Conservation (phyloP, 2,888 invertebrate species). For the Crepidodera aurea region DNA sequence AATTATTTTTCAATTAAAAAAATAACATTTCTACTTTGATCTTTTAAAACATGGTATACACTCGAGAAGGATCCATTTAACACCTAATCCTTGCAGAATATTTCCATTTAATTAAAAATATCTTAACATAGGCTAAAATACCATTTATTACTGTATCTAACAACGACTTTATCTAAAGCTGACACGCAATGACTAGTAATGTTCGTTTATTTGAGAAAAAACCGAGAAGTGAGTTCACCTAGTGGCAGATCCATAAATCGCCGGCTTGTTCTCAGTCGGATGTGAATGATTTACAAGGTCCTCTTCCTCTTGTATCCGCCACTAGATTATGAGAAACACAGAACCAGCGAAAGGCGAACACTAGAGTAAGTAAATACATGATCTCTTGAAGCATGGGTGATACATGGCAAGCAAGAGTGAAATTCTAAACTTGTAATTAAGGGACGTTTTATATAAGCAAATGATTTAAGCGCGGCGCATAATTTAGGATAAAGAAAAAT, state of each 20-base stretch:
- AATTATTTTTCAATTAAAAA: too few relatives aligned
- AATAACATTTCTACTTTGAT: too few relatives aligned
- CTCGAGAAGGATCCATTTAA: too few relatives aligned
- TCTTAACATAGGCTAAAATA: too few relatives aligned
- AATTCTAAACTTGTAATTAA: background rate
- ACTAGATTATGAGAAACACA: slow-evolving; percentile 42
- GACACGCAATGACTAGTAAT: slow-evolving; percentile 8
- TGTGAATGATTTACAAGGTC: slow-evolving; percentile 55
- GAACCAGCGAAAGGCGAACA: slow-evolving; percentile 11
- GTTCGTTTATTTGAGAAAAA: slow-evolving; percentile 24
- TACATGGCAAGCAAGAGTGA: background rate
- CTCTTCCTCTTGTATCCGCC: slow-evolving; percentile 48
- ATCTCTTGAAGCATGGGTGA: slow-evolving; percentile 9
- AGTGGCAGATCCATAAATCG: slow-evolving; percentile 52
- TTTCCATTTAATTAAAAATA: too few relatives aligned
- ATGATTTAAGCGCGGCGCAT: too few relatives aligned
- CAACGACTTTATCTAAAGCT: slow-evolving; percentile 1
- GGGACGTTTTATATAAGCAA: too few relatives aligned
- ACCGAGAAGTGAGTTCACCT: slow-evolving; percentile 35
- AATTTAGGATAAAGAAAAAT: too few relatives aligned
- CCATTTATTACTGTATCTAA: slow-evolving; percentile 1
- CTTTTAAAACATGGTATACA: too few relatives aligned
- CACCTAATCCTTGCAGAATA: too few relatives aligned
- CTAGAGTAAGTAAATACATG: slow-evolving; percentile 2
- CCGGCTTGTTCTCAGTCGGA: slow-evolving; percentile 52